Evolutionary conservation across 2,113 vertebrate genomes (phyloP).

Genomic region (Heteronetta atricapilla): DNA sequence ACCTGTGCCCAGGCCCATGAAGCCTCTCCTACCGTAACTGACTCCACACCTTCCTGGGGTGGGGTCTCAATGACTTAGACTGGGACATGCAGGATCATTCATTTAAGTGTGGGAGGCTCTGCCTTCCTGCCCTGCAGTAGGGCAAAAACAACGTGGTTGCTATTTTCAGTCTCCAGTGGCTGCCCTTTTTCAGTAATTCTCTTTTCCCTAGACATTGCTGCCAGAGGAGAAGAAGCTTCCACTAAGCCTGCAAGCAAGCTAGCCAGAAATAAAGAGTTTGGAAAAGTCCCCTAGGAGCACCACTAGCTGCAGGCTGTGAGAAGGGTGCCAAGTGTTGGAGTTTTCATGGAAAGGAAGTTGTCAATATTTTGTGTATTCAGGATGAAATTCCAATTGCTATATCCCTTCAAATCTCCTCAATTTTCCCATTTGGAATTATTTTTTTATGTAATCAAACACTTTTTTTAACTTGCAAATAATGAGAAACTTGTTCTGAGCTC

Average conservation of each 20-base stretch:
- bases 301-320: conserved; percentile 1
- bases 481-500: background rate
- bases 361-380: background rate
- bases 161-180: background rate
- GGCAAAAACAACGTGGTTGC: background rate
- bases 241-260: background rate
- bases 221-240: background rate
- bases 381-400: background rate
- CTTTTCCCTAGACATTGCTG: background rate
- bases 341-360: background rate
- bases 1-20: background rate
- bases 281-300: background rate
- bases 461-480: background rate
- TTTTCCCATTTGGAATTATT: background rate
- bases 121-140: background rate
- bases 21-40: background rate
- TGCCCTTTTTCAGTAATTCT: background rate
- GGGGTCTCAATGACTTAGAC: background rate
- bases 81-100: background rate
- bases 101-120: background rate
- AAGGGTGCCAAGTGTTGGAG: background rate
- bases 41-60: background rate
- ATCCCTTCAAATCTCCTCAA: background rate
- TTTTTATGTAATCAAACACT: background rate
- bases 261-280: background rate